Base-by-base conservation (phyloP, 2,113 vertebrate species). In the Gadus chalcogrammus region DNA sequence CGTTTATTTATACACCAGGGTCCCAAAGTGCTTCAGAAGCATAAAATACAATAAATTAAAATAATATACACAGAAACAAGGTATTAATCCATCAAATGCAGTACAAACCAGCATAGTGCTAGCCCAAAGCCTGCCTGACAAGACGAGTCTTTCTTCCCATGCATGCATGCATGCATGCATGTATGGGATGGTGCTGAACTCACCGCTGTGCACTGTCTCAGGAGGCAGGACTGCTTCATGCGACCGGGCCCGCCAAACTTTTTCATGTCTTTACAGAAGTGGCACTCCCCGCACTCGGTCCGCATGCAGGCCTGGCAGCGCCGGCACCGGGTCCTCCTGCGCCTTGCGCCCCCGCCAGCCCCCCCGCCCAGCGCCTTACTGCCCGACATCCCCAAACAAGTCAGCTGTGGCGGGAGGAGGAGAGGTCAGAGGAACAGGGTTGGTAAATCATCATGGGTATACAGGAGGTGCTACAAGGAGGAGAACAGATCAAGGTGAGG, bases 251-350 rank as follows among this genome's bases (percentile, higher is more conserved):
- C 95, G 53, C 95, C 95, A 0, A 97, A 97, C 88, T 97, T 97
- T 93, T 96, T 96, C 95, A 97, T 97, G 93, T 97, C 95, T 82
- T 94, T 94, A 77, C 95, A 97, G 93, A 97, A 97, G 92, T 97
- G 93, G 79, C 95, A 97, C 92, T 96, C 94, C 64, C 95, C 95
- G 71, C 95, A 97, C 93, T 97, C 95, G 1, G 90, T 95, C 81
- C 94, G 91, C 90, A 92, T 93, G 90, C 94, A 96, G 87, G 95
- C 94, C 88, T 95, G 93, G 84, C 95, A 97, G 91, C 93, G 94
- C 80, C 95, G 94, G 90, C 95, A 96, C 87, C 95, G 94, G 55
- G 95, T 96, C 87, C 95, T 90, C 87, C 95, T 90, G 84, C 95
- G 93, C 91, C 95, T 88, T 72, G 94, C 94, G 81, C 94, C 94